These are phyloP conservation scores for Caenorhabditis remanei DNA, from an alignment of 1,140 invertebrate species.

Conservation along the genomic window DNA sequence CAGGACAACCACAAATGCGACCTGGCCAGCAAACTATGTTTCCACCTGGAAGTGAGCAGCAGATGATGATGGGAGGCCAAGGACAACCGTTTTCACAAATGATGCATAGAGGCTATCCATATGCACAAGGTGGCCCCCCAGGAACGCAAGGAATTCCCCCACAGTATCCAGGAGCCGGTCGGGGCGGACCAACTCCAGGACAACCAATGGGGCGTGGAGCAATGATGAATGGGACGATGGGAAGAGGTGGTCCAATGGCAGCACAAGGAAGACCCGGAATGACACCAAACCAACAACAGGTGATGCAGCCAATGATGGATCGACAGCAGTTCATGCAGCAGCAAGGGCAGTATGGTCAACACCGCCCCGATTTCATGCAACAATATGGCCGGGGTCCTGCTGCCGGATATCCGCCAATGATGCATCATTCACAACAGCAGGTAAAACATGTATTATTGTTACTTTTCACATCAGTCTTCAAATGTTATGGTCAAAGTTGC, in stretches of 20 bases:
- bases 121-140: constrained; percentile 6
- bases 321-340: constrained; percentile 34
- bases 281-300: constrained; percentile 21
- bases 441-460: no score
- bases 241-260: constrained; percentile 25
- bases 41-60: constrained; percentile 41
- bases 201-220: constrained; percentile 53
- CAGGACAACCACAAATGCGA: constrained; percentile 27
- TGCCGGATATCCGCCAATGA: background rate
- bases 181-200: constrained; percentile 20
- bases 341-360: constrained; percentile 12
- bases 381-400: constrained; percentile 25
- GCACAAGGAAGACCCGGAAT: constrained; percentile 44
- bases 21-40: constrained; percentile 23
- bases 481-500: no score
- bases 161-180: constrained; percentile 29
- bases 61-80: constrained; percentile 53
- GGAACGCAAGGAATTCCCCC: constrained; percentile 34
- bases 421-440: constrained; percentile 17
- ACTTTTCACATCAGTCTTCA: no score
- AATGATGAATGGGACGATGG: constrained; percentile 61
- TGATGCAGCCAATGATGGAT: constrained; percentile 45
- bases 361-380: constrained; percentile 9
- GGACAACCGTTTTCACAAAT: constrained; percentile 18
- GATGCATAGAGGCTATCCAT: constrained; percentile 9